Conservation (phyloP, 2,797 vertebrate species). For the Paguma larvata region DNA sequence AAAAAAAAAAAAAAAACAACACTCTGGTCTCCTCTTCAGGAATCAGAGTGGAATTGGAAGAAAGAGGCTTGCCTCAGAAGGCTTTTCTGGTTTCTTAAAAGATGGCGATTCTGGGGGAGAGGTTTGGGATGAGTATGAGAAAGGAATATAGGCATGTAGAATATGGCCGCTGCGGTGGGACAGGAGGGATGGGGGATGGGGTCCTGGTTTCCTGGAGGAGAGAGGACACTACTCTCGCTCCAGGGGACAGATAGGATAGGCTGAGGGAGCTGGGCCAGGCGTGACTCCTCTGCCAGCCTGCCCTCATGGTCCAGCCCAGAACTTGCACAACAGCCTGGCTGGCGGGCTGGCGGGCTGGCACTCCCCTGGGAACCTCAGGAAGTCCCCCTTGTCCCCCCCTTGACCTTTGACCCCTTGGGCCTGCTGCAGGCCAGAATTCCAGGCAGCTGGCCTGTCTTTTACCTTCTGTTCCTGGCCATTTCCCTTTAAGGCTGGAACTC, state of each 20-base stretch:
- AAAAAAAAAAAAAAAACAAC: not conserved
- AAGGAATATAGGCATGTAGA: not conserved
- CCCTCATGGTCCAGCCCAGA: constrained; percentile 26
- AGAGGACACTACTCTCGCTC: not conserved
- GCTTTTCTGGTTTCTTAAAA: constrained; percentile 27
- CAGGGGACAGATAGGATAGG: no score
- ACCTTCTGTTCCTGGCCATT: constrained; percentile 63
- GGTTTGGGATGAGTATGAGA: not conserved
- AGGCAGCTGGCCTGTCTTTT: constrained; percentile 71
- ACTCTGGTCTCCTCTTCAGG: not conserved
- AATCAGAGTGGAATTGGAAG: not conserved
- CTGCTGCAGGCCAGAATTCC: constrained; percentile 58
- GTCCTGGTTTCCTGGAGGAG: not conserved
- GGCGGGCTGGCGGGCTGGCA: constrained; percentile 63
- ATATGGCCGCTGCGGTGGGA: not conserved
- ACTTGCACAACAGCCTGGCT: constrained; percentile 76
- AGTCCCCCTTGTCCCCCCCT: constrained; percentile 75
- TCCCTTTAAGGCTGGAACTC: constrained; percentile 42
- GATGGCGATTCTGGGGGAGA: not conserved
- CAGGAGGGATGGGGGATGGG: not conserved
- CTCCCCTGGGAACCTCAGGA: constrained; percentile 80
- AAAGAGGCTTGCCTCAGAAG: constrained; percentile 3
- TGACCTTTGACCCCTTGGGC: constrained; percentile 68
- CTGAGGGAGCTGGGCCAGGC: not conserved
- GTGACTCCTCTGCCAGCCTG: constrained; percentile 52